Evolutionary conservation across 92 coral and sea anemone genomes (phyloP), one percentile per base, ranked within the genome.

Genomic region (Epizoanthus illoricatus): DNA sequence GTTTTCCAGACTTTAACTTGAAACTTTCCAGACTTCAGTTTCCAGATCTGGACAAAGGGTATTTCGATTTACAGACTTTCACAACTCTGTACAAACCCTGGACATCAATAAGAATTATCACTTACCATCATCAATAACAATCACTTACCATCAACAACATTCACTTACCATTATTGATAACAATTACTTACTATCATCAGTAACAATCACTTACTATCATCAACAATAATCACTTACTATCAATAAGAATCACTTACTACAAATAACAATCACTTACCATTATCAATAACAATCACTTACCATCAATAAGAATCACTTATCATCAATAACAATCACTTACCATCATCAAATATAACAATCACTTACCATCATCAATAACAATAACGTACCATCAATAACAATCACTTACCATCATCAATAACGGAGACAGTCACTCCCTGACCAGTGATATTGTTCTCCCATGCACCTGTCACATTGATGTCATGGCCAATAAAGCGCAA

Each of bases 371-470:
- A 58, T 7, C 76, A 9, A 17, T 20, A 36, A 2, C 19, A 20
- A 21, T 11, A 21, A 62, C 16, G 5, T 24, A 55, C 2, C 12
- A 7, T 57, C 47, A 72, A n/a, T 7, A 24, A 10, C 21, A 58
- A 4, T 60, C 18, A 89, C 98, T 80, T 55, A 95, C 98, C 98
- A 88, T 95, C 98, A 79, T 95, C 98, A 45, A 95, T 94, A 18
- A 95, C 97, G n/a, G 98, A 94, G 11, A 95, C 98, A 59, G 94
- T 94, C 17, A 95, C 92, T 63, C 98, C 98, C 63, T 61, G 91
- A 52, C 98, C 98, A 76, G 98, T 95, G 54, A 95, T 93, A 62
- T 95, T 93, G 55, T 86, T 87, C 62, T 95, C 97, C 98, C 98
- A 95, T 13, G 93, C 97, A 18, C 95, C 93, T 7, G 98, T 95